phyloP scores from a whole-genome alignment of 2,888 invertebrate species.

The Pterostichus madidus region DNA sequence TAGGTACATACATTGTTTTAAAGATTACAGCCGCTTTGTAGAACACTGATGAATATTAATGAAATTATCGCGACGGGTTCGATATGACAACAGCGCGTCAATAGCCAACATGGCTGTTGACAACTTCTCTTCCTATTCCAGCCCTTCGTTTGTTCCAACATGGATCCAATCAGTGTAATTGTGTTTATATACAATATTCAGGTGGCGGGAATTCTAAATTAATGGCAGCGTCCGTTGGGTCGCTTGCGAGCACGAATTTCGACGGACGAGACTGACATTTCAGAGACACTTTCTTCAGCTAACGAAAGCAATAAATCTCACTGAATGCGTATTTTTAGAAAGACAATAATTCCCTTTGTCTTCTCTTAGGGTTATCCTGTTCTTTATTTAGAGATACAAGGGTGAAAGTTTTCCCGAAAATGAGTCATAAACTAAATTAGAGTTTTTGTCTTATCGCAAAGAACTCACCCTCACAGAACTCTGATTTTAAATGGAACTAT shows the following conservation, averaged over 20 bases:
- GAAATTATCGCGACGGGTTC: conserved; percentile 55
- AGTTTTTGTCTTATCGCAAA: conserved; percentile 47
- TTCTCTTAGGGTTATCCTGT: conserved; percentile 42
- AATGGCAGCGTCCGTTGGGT: conserved; percentile 44
- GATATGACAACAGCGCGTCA: conserved; percentile 55
- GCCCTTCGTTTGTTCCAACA: conserved; percentile 58
- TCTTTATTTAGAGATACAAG: conserved; percentile 51
- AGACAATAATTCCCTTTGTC: conserved; percentile 58
- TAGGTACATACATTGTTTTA: conserved; percentile 47
- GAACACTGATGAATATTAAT: conserved; percentile 61
- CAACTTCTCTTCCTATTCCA: conserved; percentile 49
- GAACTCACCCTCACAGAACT: background rate
- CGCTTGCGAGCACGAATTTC: background rate
- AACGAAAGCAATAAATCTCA: conserved; percentile 62
- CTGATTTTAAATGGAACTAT: conserved; percentile 40
- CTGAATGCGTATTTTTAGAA: conserved; percentile 60
- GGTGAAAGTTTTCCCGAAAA: conserved; percentile 47
- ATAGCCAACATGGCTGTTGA: conserved; percentile 47
- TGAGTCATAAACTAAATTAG: conserved; percentile 57
- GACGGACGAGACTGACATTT: conserved; percentile 38
- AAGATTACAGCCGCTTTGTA: conserved; percentile 63
- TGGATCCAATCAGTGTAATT: conserved; percentile 63
- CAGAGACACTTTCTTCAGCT: conserved; percentile 52
- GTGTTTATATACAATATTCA: conserved; percentile 66
- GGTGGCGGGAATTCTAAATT: conserved; percentile 61